These are phyloP conservation scores for Drosophila kambysellisi DNA, from an alignment of 2,888 invertebrate species.

Conservation along the genomic window DNA sequence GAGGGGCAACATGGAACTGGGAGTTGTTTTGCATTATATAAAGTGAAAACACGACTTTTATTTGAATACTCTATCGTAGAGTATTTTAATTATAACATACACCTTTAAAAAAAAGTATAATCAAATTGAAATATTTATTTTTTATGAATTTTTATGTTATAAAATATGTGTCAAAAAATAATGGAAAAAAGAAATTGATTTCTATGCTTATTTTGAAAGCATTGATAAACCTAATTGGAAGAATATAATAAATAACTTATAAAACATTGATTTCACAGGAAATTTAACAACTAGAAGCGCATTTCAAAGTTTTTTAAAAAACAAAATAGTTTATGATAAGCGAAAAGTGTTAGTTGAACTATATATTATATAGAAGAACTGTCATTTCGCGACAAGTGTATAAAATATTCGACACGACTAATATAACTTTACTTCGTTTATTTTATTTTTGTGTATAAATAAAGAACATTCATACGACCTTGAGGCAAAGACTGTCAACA, in stretches of 20 bases:
- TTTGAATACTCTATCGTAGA: conserved; percentile 10
- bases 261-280: not conserved
- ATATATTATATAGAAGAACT: not conserved
- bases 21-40: conserved; percentile 19
- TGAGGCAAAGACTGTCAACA: conserved; percentile 52
- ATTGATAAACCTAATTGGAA: not conserved
- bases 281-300: not conserved
- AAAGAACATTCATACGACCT: conserved; percentile 61
- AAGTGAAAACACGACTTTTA: conserved; percentile 34
- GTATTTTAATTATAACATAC: not conserved
- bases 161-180: not conserved
- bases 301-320: not conserved
- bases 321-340: not conserved
- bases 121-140: not conserved
- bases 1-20: conserved; percentile 2
- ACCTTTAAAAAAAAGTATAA: too few relatives aligned
- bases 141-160: not conserved
- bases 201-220: not conserved
- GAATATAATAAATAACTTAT: not conserved
- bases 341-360: not conserved
- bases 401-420: not conserved
- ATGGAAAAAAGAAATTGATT: not conserved
- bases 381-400: not conserved
- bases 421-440: not conserved
- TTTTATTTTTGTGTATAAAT: conserved; percentile 5